A percentile compares a stretch with the other conserved stretches of the same genome.
Conservation (phyloP, 2,113 vertebrate species). For the Dipodomys stephensi region DNA sequence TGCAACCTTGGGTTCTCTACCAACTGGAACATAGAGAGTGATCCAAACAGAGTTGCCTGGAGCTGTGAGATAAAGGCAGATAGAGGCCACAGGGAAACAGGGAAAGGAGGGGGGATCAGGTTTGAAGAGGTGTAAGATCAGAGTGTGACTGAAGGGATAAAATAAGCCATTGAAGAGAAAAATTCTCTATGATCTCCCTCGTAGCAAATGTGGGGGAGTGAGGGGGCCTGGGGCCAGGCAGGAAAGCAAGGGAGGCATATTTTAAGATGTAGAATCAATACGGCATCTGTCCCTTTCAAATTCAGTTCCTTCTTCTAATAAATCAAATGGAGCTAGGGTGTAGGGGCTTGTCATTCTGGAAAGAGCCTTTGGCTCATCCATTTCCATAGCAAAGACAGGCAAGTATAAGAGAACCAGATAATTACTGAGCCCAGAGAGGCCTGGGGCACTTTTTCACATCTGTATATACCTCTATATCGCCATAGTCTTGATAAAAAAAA, state of each 20-base stretch:
- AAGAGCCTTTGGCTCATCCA: constrained; percentile 67
- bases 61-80: constrained; percentile 7
- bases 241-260: constrained; percentile 43
- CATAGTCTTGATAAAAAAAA: constrained; percentile 11
- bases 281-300: constrained; percentile 71
- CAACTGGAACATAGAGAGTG: neutral
- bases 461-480: constrained; percentile 55
- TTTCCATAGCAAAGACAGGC: constrained; percentile 68
- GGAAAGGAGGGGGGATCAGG: neutral
- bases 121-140: constrained; percentile 58
- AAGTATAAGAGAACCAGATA: constrained; percentile 50
- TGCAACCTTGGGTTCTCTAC: neutral
- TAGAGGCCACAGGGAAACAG: neutral
- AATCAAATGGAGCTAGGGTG: constrained; percentile 62
- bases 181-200: constrained; percentile 58
- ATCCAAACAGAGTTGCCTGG: neutral
- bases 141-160: constrained; percentile 29
- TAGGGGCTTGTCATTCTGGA: constrained; percentile 59
- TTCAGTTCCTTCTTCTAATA: constrained; percentile 71
- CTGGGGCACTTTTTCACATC: constrained; percentile 51
- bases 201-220: neutral
- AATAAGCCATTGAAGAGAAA: constrained; percentile 43
- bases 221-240: neutral
- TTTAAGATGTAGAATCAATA: constrained; percentile 75
- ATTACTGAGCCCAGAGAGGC: constrained; percentile 61